These are phyloP conservation scores for Labeo catla DNA, from an alignment of 2,113 vertebrate species.

Conservation along the genomic window DNA sequence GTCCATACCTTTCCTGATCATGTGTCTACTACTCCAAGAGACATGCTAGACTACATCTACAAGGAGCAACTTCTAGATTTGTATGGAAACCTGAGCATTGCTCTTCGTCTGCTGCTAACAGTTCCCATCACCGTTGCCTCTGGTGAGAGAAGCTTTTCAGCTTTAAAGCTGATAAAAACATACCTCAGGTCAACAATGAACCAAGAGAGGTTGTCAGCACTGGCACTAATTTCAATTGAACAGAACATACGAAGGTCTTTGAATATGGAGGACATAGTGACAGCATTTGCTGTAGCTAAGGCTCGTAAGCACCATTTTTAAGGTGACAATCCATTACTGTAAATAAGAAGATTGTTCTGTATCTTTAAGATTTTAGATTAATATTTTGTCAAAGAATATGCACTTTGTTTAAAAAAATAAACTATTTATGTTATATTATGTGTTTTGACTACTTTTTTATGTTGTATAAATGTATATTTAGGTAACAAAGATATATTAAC, in stretches of 20 bases:
- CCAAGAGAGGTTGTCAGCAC: conserved; percentile 37
- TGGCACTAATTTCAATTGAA: conserved; percentile 40
- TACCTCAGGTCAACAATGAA: conserved; percentile 42
- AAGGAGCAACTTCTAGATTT: not conserved
- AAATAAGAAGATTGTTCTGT: not conserved
- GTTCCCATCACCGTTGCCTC: conserved; percentile 33
- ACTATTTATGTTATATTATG: too few species aligned
- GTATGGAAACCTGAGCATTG: conserved; percentile 36
- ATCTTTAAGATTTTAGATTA: too few species aligned
- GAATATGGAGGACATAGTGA: conserved; percentile 11
- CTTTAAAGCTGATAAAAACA: conserved; percentile 33
- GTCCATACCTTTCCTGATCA: conserved; percentile 2
- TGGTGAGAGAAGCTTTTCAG: too few species aligned
- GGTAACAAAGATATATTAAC: too few species aligned
- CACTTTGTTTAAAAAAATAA: too few species aligned
- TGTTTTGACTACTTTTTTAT: too few species aligned
- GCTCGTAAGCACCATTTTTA: not conserved
- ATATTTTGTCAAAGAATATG: too few species aligned
- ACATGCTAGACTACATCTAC: not conserved
- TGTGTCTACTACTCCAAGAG: not conserved
- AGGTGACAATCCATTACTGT: not conserved
- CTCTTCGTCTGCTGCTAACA: conserved; percentile 34
- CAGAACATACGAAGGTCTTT: conserved; percentile 12
- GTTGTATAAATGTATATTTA: too few species aligned
- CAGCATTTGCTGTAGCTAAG: not conserved